Percentiles rank a stretch among this genome's conserved stretches.
Conservation (phyloP, 2,888 invertebrate genomes). For the Anarsia innoxiella region DNA sequence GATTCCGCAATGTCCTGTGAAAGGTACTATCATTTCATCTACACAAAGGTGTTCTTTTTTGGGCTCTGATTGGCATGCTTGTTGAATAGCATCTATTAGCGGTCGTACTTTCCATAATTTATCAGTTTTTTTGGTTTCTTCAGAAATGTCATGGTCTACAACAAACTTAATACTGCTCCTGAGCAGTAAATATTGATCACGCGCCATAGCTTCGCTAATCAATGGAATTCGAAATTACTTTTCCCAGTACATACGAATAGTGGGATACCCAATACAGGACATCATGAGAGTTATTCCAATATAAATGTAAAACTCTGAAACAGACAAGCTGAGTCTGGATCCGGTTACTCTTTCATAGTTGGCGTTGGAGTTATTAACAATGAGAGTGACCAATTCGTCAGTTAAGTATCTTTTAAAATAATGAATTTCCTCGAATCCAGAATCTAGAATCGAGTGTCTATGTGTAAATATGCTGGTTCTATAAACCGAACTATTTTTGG, state of each 20-base stretch:
- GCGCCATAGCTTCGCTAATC: slow-evolving; percentile 5
- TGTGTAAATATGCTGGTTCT: no score
- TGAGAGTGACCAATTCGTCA: no score
- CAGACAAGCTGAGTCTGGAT: no score
- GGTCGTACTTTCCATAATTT: slow-evolving; percentile 7
- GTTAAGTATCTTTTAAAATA: no score
- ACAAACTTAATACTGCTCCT: slow-evolving; percentile 5
- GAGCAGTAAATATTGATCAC: slow-evolving; percentile 3
- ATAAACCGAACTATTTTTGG: no score
- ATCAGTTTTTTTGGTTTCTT: slow-evolving; percentile 1
- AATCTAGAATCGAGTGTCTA: no score
- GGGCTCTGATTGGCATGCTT: slow-evolving; percentile 1
- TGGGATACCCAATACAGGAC: no score
- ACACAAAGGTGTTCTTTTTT: slow-evolving; percentile 1
- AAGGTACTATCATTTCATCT: not conserved
- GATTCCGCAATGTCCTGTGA: not conserved
- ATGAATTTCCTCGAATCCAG: no score
- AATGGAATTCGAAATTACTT: slow-evolving; percentile 2
- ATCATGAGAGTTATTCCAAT: no score
- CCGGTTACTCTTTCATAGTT: no score
- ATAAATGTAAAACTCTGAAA: no score
- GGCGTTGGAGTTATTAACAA: no score
- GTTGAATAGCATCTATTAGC: slow-evolving; percentile 4
- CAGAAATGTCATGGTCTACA: slow-evolving; percentile 2
- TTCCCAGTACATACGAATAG: slow-evolving; percentile 6